Evolutionary conservation across 2,888 invertebrate genomes (phyloP).

Genomic region (Mayetiola destructor): DNA sequence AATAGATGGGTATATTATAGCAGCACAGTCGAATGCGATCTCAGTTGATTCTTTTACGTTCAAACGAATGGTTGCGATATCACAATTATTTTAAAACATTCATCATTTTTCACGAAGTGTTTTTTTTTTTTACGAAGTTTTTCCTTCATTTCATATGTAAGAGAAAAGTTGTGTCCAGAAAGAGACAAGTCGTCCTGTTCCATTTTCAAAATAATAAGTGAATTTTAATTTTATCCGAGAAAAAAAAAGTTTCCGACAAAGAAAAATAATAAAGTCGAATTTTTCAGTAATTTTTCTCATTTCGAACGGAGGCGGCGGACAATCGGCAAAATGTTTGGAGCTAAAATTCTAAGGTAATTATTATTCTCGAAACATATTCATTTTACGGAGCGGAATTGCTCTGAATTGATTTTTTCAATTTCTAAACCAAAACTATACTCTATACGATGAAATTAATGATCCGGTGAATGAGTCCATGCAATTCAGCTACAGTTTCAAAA

Average conservation of each 20-base stretch:
- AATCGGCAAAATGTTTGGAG: no score
- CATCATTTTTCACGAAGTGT: background rate
- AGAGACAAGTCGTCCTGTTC: background rate
- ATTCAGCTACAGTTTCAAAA: background rate
- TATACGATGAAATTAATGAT: slow-evolving; percentile 6
- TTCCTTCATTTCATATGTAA: background rate
- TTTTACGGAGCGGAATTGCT: no score
- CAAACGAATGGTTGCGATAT: background rate
- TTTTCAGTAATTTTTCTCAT: no score
- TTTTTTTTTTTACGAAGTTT: background rate
- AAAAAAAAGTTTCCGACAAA: no score
- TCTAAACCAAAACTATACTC: no score
- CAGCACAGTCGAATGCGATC: background rate
- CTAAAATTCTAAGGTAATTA: no score
- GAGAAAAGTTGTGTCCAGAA: no score
- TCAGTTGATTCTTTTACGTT: slow-evolving; percentile 8
- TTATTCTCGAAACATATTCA: no score
- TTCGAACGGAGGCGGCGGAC: no score
- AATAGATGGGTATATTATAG: slow-evolving; percentile 3
- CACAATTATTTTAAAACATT: background rate
- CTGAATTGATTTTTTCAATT: no score
- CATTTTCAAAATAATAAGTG: background rate
- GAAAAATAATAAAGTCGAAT: no score
- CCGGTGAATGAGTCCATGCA: background rate
- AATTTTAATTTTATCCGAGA: background rate